Evolutionary conservation across 2,888 invertebrate species (phyloP).

Genomic region (Rotaria magnacalcarata): DNA sequence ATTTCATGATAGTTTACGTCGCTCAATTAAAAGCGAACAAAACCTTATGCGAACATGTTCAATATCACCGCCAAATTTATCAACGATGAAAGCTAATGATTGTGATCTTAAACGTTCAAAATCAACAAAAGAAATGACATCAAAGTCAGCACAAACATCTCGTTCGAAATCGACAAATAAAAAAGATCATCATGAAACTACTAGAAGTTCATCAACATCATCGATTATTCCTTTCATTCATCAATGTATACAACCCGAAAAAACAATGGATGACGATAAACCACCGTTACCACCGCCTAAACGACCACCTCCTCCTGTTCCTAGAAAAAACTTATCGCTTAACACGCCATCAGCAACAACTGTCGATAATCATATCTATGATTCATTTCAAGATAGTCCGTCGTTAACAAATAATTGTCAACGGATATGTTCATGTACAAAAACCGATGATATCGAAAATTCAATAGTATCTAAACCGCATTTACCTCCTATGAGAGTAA

Average conservation of each 20-base stretch:
- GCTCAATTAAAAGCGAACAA: not conserved
- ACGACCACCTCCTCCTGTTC: not conserved
- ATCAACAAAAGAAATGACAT: not conserved
- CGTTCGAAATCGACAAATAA: not conserved
- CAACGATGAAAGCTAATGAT: not conserved
- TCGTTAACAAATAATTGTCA: not conserved
- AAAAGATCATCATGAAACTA: not conserved
- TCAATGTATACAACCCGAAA: slow-evolving; percentile 9
- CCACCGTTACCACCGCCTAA: not conserved
- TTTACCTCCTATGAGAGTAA: slow-evolving; percentile 11
- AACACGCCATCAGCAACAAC: too few species aligned
- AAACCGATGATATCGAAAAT: not conserved
- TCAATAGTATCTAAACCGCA: not conserved
- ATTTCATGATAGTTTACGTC: slow-evolving; percentile 35
- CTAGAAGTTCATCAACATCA: not conserved
- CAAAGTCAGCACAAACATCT: not conserved
- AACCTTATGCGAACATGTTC: not conserved
- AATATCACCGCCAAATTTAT: not conserved
- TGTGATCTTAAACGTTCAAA: not conserved
- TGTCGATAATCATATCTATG: not conserved
- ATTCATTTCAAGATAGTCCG: not conserved
- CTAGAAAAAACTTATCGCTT: not conserved
- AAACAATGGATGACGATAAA: not conserved
- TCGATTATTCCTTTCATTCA: slow-evolving; percentile 10
- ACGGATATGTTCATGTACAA: not conserved